Evolutionary conservation across 2,797 vertebrate species (phyloP), one percentile per base, ranked within the genome.

Genomic region (Xenopus petersii): DNA sequence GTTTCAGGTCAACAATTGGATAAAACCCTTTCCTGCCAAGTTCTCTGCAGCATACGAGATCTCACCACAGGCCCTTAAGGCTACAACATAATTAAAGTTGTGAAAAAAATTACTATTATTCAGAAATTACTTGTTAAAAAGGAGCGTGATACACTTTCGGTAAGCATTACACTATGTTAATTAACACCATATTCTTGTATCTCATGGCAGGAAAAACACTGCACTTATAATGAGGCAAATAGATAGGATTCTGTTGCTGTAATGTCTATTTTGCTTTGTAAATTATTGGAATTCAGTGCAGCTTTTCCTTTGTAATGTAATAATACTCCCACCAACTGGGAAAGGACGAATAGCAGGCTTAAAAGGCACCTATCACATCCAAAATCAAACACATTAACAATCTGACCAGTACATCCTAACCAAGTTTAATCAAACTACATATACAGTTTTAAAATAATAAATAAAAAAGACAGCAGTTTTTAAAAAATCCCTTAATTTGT

Each of bases 151-250:
- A 17, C 12, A 12, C 24, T 60, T 78, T 5, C 61, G 36, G 70
- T 42, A 68, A 26, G 59, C 2, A 58, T 21, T 48, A 49, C 36
- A 64, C 42, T 73, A 55, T 59, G 59, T 64, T 73, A 73, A 73
- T 73, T 78, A 73, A 64, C 70, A 73, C 75, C 65, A 68, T 73
- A 56, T 33, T 63, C 70, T 72, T 46, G 21, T 64, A 69, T 48
- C 26, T 61, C 17, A 42, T 61, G 58, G 47, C 30, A 67, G 24
- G 42, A 15, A 58, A 72, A 17, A 47, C 49, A 30, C 10, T 33
- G n/a, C 21, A 62, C 59, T 33, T 59, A 48, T 73, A 73, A 78
- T 69, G 71, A 77, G 73, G 58, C 47, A 63, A 63, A 75, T 55
- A 64, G 70, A 73, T 68, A n/a, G 36, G 60, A 30, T 36, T 58